Evolutionary conservation across 2,113 vertebrate species (phyloP), one percentile per base, ranked within the genome.

Genomic region (Vombatus ursinus): DNA sequence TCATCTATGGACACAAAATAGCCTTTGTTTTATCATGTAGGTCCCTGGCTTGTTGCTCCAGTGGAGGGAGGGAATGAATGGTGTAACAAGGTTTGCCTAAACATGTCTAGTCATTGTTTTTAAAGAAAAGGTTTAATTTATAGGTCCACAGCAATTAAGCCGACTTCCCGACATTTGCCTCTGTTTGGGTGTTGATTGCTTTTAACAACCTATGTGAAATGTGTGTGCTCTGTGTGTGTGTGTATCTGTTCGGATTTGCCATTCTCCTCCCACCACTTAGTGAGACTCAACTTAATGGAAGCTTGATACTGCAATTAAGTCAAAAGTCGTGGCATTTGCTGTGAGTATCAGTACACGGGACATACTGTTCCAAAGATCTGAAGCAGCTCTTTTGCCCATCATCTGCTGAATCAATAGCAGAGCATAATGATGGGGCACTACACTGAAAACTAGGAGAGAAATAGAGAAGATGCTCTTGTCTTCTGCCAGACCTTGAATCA

Each of bases 1-100:
- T 98, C 95, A 98, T 97, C 97, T 96, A 28, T 94, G 68, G 98
- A 96, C 92, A 96, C 94, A 96, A 98, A 98, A 97, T 95, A 91
- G 93, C 93, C 95, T 97, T 97, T 98, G 92, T 97, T 98, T 97
- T 95, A 52, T 95, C 97, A 95, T 54, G 96, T 95, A 96, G 96
- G 95, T 97, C 96, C 92, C 97, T 95, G 97, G 95, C 77, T 94
- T 92, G 96, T 93, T 92, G 77, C 94, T 68, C 92, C 91, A 3
- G n/a, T 92, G 91, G 90, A 92, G 89, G 68, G 96, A 97, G 68
- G 68, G 68, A 84, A 84, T 84, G 68, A 96, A 92, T 93, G 11
- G 24, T 0, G 0, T 44, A 90, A 77, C 0, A 6, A 54, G 91
- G 47, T 95, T 84, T 96, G 95, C 57, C 94, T 95, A 91, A 50